Evolutionary conservation across 2,113 vertebrate species (phyloP).

Genomic region (Carlito syrichta): DNA sequence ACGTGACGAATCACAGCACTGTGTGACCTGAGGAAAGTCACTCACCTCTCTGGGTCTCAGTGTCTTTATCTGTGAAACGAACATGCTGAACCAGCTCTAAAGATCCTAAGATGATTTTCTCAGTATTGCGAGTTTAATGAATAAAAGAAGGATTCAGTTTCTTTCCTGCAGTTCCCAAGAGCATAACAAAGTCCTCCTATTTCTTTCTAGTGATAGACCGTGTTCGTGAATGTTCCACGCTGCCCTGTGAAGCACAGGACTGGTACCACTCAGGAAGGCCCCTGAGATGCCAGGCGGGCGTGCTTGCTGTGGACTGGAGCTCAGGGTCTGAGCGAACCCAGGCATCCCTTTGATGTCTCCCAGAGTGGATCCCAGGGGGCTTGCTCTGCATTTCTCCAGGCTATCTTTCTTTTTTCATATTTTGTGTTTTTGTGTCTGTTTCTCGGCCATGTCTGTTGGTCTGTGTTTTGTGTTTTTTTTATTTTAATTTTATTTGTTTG

Average conservation of each 20-base stretch:
- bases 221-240: neutral
- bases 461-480: conserved; percentile 18
- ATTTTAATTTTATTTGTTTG: too few species aligned
- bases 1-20: conserved; percentile 8
- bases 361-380: neutral
- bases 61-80: neutral
- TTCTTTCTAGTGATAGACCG: neutral
- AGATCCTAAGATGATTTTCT: neutral
- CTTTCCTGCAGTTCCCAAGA: neutral
- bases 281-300: too few species aligned
- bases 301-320: too few species aligned
- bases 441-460: neutral
- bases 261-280: too few species aligned
- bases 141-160: neutral
- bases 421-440: neutral
- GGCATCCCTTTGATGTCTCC: neutral
- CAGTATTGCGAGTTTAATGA: neutral
- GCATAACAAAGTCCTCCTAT: neutral
- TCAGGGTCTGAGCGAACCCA: neutral
- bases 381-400: neutral
- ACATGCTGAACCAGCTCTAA: neutral
- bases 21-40: neutral
- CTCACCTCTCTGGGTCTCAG: neutral
- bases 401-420: neutral
- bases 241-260: neutral